Conservation (phyloP, 2,888 invertebrate genomes). For the Hemistola chrysoprasaria region DNA sequence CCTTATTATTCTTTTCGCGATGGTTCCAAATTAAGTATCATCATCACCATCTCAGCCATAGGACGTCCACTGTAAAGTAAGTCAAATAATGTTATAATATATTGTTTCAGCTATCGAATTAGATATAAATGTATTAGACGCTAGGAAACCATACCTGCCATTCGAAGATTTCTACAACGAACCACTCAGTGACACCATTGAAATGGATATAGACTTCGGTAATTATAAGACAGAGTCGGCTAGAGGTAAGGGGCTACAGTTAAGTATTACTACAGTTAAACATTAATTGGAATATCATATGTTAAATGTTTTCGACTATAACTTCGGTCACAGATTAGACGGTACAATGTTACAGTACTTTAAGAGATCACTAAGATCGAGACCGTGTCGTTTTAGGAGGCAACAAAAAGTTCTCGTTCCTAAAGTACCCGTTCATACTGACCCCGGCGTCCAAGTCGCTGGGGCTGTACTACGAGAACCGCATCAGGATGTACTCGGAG, state of each 20-base stretch:
- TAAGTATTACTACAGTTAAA: no score
- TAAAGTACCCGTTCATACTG: slow-evolving; percentile 94
- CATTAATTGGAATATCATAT: no score
- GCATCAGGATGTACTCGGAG: slow-evolving; percentile 97
- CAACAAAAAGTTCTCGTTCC: slow-evolving; percentile 93
- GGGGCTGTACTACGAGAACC: slow-evolving; percentile 96
- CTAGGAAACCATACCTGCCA: slow-evolving; percentile 91
- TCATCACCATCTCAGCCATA: no score
- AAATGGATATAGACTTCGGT: slow-evolving; percentile 97
- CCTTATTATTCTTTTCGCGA: no score
- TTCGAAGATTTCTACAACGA: slow-evolving; percentile 97
- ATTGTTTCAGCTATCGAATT: slow-evolving; percentile 86
- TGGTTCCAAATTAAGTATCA: no score
- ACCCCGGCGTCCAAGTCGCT: slow-evolving; percentile 96
- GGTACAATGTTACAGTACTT: no score
- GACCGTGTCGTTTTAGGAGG: no score
- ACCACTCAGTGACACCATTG: slow-evolving; percentile 94
- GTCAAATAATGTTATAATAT: no score
- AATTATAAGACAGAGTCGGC: slow-evolving; percentile 89
- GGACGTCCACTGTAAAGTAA: no score
- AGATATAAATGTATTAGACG: slow-evolving; percentile 89
- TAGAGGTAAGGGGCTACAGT: slow-evolving; percentile 59
- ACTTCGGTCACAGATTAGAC: no score
- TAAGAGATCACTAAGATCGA: no score
- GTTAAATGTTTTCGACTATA: no score